Evolutionary conservation across 2,888 invertebrate genomes (phyloP), one percentile per base, ranked within the genome.

Genomic region (Stegophylla sp.): DNA sequence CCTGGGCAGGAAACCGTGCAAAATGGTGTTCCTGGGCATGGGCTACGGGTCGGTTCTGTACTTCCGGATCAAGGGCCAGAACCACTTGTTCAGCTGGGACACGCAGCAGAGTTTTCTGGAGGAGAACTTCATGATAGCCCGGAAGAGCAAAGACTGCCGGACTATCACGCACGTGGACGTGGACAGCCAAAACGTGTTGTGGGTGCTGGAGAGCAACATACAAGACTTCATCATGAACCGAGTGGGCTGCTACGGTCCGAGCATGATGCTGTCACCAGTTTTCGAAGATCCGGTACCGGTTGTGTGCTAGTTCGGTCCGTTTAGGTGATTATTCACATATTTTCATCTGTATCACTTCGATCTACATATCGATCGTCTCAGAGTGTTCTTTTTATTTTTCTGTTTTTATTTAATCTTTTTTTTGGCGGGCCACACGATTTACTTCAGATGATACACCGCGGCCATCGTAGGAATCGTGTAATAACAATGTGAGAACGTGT

Each of bases 21-120:
- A 41, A 56, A 72, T 72, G 56, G 72, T 72, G 15, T 41, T 72
- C 15, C 2, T 72, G 3, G 72, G 72, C 7, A 41, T 56, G 4
- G 72, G 56, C 15, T 72, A 72, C 56, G 72, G 34, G 23, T 41
- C 72, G 1, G 17, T 72, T 0, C 20, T 72, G 13, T 72, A 72
- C 15, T 72, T 72, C 9, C 41, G 72, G 10, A 20, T 59, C 23
- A 41, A 28, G 5, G 41, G 43, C 7, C 41, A 56, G 23, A 41
- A 43, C 20, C 34, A 72, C 23, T 23, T 72, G 23, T 72, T 56
- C 56, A 41, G 72, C 23, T 72, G 72, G 72, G 72, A 72, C 72
- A 41, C 72, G 1, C 41, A 41, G 41, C 3, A 13, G 28, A 41
- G 23, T 41, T 17, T 72, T 20, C 15, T 72, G 0, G 72, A 72